A percentile compares a stretch with the other conserved stretches of the same genome.
Evolutionary conservation across 2,888 invertebrate species (phyloP).

Genomic region (Sinohyriopsis cumingii): DNA sequence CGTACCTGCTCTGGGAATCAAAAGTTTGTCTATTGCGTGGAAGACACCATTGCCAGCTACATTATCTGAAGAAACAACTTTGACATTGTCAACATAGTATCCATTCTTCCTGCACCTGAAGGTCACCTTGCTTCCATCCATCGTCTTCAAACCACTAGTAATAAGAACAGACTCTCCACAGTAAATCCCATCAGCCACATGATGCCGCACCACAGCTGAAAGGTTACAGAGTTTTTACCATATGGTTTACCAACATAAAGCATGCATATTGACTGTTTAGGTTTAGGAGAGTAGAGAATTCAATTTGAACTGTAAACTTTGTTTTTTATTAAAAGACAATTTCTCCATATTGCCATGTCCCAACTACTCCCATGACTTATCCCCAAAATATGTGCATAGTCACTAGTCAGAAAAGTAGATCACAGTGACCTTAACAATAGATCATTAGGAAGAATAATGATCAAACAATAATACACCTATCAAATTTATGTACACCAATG

Average conservation of each 20-base stretch:
- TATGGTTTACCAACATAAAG: neutral
- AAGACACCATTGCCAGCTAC: conserved; percentile 74
- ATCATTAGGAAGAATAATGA: too few relatives aligned
- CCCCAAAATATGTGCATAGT: too few relatives aligned
- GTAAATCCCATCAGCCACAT: conserved; percentile 73
- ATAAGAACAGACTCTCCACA: conserved; percentile 74
- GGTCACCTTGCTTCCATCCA: conserved; percentile 69
- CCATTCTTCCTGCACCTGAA: conserved; percentile 73
- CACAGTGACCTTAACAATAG: too few relatives aligned
- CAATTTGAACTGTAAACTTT: too few relatives aligned
- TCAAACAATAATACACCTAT: too few relatives aligned
- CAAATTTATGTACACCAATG: too few relatives aligned
- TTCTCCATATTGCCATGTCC: too few relatives aligned
- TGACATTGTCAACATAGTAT: conserved; percentile 70
- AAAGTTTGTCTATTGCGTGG: conserved; percentile 73
- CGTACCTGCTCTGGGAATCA: conserved; percentile 73
- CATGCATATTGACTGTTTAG: too few relatives aligned
- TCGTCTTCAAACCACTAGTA: conserved; percentile 70
- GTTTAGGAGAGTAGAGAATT: too few relatives aligned
- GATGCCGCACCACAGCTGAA: conserved; percentile 73
- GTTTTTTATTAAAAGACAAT: too few relatives aligned
- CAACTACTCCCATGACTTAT: too few relatives aligned
- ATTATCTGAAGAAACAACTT: conserved; percentile 70
- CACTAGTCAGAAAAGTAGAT: too few relatives aligned
- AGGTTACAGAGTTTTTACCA: neutral